Evolutionary conservation across 2,888 invertebrate species (phyloP), one percentile per base, ranked within the genome.

Genomic region (Eupithecia dodoneata): DNA sequence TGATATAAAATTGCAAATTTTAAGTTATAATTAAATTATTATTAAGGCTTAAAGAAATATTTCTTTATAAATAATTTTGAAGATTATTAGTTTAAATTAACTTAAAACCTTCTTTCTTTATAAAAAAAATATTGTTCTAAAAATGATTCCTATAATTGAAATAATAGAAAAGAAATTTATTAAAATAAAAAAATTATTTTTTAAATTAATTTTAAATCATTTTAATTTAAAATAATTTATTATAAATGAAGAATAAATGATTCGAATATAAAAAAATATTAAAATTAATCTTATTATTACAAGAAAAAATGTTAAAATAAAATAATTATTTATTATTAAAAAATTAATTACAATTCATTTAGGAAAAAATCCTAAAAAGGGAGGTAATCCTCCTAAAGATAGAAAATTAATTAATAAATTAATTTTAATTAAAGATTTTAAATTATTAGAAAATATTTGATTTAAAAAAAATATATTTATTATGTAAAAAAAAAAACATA

Each of bases 1-100:
- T 95, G 95, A 96, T 92, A 88, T 96, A 95, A 96, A 96, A 96
- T 95, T 96, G 96, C 96, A 96, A 96, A 94, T 96, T 95, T 96
- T 92, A 92, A 92, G 91, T 86, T 73, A 83, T 89, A 91, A 87
- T 6, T 44, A 6, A 76, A 71, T 76, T 81, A 83, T 84, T 92
- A 91, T 88, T 96, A 96, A 96, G 95, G 94, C 95, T 96, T 96
- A 96, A 94, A 95, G 95, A 91, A n/a, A 87, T 66, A 77, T 81
- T 88, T 89, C 90, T 93, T 94, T 96, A 95, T 95, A 93, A 88
- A 93, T 90, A 96, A 94, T 95, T 96, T 96, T 96, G 96, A 96
- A 96, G 95, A 96, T 91, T 96, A 94, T 92, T 93, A 96, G 96
- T 96, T 96, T 96, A 83, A 77, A 81, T 95, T 96, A 95, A 96